These are phyloP conservation scores for Bubo bubo DNA, from an alignment of 2,113 vertebrate genomes.

Conservation along the genomic window DNA sequence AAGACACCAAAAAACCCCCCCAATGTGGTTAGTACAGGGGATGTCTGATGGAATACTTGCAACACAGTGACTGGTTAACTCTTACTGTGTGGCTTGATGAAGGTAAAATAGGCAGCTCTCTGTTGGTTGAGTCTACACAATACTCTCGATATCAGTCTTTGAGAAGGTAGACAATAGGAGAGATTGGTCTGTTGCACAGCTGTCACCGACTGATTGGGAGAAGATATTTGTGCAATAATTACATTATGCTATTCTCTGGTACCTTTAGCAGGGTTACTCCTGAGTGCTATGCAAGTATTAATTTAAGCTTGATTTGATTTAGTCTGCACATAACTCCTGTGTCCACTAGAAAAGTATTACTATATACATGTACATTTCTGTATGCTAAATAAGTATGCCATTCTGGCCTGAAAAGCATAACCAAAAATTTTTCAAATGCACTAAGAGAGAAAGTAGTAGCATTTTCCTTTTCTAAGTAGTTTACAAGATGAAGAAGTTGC, in stretches of 20 bases:
- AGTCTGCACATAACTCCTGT: neutral
- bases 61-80: neutral
- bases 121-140: neutral
- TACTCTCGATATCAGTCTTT: neutral
- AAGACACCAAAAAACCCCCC: too few species aligned
- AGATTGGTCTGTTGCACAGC: neutral
- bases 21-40: neutral
- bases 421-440: neutral
- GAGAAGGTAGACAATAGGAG: neutral
- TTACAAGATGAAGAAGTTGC: neutral
- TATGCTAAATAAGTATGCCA: neutral
- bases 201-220: neutral
- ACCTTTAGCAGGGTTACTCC: neutral
- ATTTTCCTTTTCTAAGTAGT: neutral
- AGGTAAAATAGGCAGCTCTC: neutral
- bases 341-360: neutral
- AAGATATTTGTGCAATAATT: neutral
- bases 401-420: neutral
- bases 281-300: neutral
- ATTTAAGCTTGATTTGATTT: neutral
- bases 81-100: neutral
- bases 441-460: neutral
- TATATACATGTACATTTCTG: neutral
- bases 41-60: neutral
- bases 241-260: neutral